Evolutionary conservation across 2,113 vertebrate species (phyloP), one percentile per base, ranked within the genome.

Genomic region (Cebus imitator): DNA sequence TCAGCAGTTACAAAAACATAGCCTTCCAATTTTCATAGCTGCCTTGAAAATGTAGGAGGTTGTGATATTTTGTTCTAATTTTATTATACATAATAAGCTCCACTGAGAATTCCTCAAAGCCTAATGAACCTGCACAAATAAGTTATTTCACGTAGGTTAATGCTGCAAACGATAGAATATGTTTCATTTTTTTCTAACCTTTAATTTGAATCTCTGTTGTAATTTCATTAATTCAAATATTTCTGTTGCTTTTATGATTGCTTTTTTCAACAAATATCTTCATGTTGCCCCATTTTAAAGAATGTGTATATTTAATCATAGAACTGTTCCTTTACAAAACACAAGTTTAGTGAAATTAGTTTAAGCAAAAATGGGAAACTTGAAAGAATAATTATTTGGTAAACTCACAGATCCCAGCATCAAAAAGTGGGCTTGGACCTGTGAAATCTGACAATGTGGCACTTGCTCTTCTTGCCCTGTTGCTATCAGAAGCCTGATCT

Each of bases 71-170:
- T 66, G 89, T 76, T 91, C 50, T 81, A 95, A 58, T 94, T 97
- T 96, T 72, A 94, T 75, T 94, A 75, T 80, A 84, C 40, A 95
- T 35, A 93, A 91, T 90, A 76, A 37, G 35, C 68, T 91, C 73
- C 70, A 81, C 6, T 86, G 91, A 96, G 95, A 97, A 96, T 95
- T 93, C n/a, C n/a, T 94, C 9, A 21, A 82, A 35, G 87, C 30
- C 66, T 97, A 68, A 87, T 96, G 98, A 94, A 70, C 78, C 70
- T n/a, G 66, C 25, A 32, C 66, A 93, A 98, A 87, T 91, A 93
- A 95, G 23, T 61, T 57, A 64, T 32, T 52, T 57, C 48, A 93
- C 40, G 8, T 50, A 80, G 82, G 70, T 95, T 68, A 66, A 55
- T 93, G 68, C 8, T 91, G 37, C 50, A 89, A 91, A 48, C 2